Base-by-base conservation (phyloP, 2,888 invertebrate species). In the Lasioglossum calceatum region DNA sequence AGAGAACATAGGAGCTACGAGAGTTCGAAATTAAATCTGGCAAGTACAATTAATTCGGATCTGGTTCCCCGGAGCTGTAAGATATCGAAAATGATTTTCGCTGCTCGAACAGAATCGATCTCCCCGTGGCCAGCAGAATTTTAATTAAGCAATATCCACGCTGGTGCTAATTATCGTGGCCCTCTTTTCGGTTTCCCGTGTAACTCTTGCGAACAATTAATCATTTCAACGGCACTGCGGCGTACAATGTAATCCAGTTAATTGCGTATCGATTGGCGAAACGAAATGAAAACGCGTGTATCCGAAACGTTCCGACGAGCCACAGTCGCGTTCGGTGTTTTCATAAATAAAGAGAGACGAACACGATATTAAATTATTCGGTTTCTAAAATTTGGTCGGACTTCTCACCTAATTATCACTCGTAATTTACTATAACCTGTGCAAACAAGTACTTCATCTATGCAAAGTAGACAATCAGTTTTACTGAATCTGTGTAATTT, bases 131-230 rank as follows among this genome's bases (percentile, higher is more conserved):
- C 58, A 42, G 82, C n/a, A 58, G 79, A 88, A 90, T 90, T 88
- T 89, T 88, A 90, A 90, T 90, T 82, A 88, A 83, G 67, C 70
- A 81, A 88, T 70, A 84, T 76, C 36, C 71, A 5, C 44, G 47
- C 47, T 5, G 58, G 44, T 50, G 79, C 80, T 82, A 89, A 89
- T 88, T 89, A 89, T 82, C 76, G 82, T 61, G 27, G 67, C 27
- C 58, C 67, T n/a, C 77, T 85, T 82, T 80, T 54, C 61, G 73
- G 47, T 77, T 71, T 61, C 84, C 50, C 61, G 73, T 73, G 42
- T 67, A 73, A 54, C 47, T 79, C 73, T 79, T 79, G 77, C 54
- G 67, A 75, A 70, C 73, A 80, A 83, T 88, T 87, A 88, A 88
- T 88, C 76, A 54, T 86, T 85, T 81, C 81, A 71, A 70, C 76